Percentiles rank a stretch among this genome's conserved stretches.
phyloP scores from a whole-genome alignment of 2,888 invertebrate genomes.

The Pheosia tremula region DNA sequence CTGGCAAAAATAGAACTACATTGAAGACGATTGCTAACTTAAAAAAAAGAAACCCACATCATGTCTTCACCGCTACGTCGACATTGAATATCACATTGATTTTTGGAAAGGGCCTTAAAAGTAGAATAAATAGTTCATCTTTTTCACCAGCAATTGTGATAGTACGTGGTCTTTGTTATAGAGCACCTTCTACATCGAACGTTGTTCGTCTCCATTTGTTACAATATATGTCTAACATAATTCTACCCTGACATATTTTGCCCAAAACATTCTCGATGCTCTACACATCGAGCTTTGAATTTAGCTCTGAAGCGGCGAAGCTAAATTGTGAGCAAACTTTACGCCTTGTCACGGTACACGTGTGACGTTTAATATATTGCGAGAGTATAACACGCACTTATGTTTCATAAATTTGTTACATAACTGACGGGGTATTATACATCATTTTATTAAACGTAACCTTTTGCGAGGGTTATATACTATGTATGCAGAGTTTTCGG shows the following conservation, averaged over 20 bases:
- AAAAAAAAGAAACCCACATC: too few species aligned
- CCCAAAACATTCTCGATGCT: background rate
- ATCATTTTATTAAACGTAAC: conserved; percentile 7
- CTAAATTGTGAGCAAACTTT: conserved; percentile 7
- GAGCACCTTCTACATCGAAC: too few species aligned
- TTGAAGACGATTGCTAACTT: too few species aligned
- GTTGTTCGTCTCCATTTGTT: too few species aligned
- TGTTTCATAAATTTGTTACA: conserved; percentile 3
- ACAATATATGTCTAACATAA: too few species aligned
- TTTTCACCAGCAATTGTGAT: too few species aligned
- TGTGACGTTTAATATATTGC: conserved; percentile 8
- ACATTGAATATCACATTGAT: too few species aligned
- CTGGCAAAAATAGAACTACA: too few species aligned
- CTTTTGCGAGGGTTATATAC: background rate
- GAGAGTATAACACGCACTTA: conserved; percentile 7
- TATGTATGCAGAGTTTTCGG: background rate
- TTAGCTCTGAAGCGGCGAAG: background rate
- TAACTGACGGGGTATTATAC: conserved; percentile 3
- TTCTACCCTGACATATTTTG: background rate
- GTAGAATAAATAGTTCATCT: too few species aligned
- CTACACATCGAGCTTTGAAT: background rate
- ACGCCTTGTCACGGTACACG: conserved; percentile 8
- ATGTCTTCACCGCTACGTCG: too few species aligned
- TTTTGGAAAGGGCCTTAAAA: too few species aligned
- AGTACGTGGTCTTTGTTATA: too few species aligned